These are phyloP conservation scores for Chelonoidis abingdonii DNA, from an alignment of 2,113 vertebrate genomes.

Conservation along the genomic window DNA sequence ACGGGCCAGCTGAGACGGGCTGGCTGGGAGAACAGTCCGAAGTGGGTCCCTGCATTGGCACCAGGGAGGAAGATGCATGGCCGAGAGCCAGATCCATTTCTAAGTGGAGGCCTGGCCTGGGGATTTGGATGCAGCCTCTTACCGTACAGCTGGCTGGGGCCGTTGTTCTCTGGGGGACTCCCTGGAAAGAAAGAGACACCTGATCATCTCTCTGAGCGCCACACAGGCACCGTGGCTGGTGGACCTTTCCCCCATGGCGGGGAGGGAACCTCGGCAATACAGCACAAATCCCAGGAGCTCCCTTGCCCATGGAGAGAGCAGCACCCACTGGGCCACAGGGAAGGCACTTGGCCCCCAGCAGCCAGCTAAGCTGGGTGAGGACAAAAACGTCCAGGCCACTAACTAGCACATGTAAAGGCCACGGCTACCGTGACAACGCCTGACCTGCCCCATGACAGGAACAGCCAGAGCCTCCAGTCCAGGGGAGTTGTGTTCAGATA, in stretches of 20 bases:
- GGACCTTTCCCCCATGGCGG: no score
- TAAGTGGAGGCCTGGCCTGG: not conserved
- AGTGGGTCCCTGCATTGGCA: not conserved
- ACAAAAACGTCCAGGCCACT: no score
- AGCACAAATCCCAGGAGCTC: not conserved
- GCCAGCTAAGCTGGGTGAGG: no score
- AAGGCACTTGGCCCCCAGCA: not conserved
- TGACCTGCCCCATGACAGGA: not conserved
- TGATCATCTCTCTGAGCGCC: accelerated
- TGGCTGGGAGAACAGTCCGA: not conserved
- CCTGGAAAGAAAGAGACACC: conserved; percentile 22
- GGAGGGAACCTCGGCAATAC: not conserved
- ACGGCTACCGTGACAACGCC: not conserved
- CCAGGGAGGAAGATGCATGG: not conserved
- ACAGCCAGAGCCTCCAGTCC: not conserved
- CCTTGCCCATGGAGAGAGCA: not conserved
- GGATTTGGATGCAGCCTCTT: not conserved
- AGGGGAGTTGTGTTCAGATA: not conserved
- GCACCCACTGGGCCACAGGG: not conserved
- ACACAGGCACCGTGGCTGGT: not conserved
- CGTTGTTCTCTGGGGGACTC: not conserved
- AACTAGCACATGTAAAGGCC: no score
- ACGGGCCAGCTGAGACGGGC: not conserved
- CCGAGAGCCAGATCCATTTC: no score
- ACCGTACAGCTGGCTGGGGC: conserved; percentile 11